Percentiles rank a stretch among this genome's conserved stretches.
Conservation (phyloP, 2,113 vertebrate genomes). For the Limnothrissa miodon region DNA sequence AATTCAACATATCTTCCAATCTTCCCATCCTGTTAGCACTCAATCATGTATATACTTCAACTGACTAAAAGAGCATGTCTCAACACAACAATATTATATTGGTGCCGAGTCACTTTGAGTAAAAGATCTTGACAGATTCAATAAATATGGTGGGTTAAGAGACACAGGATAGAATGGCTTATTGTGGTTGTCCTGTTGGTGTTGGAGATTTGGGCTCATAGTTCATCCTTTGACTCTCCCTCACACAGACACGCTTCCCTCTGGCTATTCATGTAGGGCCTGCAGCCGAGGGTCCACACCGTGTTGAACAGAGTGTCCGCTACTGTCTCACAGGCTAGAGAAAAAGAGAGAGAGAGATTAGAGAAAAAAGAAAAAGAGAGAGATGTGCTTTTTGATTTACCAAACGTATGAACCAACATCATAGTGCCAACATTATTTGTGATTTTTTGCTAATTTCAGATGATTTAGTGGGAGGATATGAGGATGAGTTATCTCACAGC, state of each 20-base stretch:
- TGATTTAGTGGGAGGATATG: background rate
- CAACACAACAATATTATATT: background rate
- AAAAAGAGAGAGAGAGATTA: background rate
- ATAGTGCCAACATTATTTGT: background rate
- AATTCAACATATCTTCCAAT: background rate
- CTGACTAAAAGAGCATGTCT: background rate
- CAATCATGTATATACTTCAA: background rate
- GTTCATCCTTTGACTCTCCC: constrained; percentile 88
- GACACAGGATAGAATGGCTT: background rate
- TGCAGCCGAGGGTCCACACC: constrained; percentile 91
- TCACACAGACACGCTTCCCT: constrained; percentile 87
- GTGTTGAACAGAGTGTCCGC: constrained; percentile 89
- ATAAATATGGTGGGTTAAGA: background rate
- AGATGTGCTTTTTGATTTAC: background rate
- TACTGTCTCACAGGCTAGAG: constrained; percentile 84
- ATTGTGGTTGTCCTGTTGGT: background rate
- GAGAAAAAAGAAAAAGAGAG: background rate
- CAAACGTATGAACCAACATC: background rate
- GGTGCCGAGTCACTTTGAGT: background rate
- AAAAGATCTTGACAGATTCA: background rate
- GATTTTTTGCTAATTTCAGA: background rate
- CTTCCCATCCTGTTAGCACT: background rate
- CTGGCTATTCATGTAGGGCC: constrained; percentile 97
- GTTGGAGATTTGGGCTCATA: constrained; percentile 61
- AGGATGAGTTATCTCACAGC: background rate